phyloP scores from a whole-genome alignment of 2,797 vertebrate species.

The Acridotheres tristis region DNA sequence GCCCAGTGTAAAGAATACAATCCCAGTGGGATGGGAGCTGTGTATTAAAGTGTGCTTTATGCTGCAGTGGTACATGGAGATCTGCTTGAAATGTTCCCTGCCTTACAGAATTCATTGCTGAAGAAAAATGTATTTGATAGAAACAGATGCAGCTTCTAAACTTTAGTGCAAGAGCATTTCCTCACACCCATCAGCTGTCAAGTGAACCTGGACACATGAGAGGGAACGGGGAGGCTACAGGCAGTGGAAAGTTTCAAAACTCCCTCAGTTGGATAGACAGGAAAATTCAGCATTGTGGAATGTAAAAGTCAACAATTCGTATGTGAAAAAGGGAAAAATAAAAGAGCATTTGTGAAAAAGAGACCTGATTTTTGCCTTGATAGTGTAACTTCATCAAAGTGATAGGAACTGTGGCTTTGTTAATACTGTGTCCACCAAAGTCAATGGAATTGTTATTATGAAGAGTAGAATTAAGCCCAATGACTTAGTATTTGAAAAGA shows the following conservation, averaged over 20 bases:
- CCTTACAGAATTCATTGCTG: not conserved
- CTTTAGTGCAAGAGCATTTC: not conserved
- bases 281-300: not conserved
- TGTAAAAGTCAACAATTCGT: not conserved
- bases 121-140: not conserved
- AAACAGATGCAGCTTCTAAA: not conserved
- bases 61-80: not conserved
- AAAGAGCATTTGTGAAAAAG: not conserved
- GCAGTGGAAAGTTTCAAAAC: not conserved
- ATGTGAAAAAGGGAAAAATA: not conserved
- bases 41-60: not conserved
- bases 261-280: not conserved
- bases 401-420: not conserved
- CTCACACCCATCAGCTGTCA: not conserved
- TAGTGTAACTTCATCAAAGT: not conserved
- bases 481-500: not conserved
- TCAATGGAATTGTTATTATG: not conserved
- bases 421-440: fast-evolving
- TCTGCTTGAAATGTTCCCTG: not conserved
- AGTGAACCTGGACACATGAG: not conserved
- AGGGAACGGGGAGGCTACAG: fast-evolving
- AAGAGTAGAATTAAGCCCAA: not conserved
- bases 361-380: not conserved
- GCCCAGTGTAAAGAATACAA: not conserved
- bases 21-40: not conserved